phyloP scores from a whole-genome alignment of 2,888 invertebrate species.

The Harmothoe impar region DNA sequence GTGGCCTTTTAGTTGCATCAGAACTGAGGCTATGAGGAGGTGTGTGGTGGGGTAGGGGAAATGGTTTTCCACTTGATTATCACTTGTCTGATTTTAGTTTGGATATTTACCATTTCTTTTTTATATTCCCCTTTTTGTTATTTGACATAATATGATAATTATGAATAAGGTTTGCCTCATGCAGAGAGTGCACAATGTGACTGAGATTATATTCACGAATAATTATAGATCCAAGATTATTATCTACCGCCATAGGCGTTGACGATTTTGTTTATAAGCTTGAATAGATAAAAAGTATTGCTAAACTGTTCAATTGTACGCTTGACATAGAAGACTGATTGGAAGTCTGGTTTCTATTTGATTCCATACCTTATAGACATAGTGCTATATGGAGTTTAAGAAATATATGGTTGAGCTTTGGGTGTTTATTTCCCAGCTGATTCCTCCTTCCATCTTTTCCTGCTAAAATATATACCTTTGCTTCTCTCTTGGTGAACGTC shows the following conservation, averaged over 20 bases:
- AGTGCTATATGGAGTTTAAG: too few relatives aligned
- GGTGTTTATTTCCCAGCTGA: background rate
- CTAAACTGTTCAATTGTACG: background rate
- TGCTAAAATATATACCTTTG: background rate
- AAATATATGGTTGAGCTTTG: background rate
- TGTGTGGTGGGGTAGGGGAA: background rate
- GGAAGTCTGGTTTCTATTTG: too few relatives aligned
- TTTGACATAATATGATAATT: background rate
- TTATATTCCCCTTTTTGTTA: background rate
- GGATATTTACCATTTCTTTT: background rate
- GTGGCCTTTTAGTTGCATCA: background rate
- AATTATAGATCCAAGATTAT: background rate
- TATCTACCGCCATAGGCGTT: background rate
- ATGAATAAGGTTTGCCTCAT: background rate
- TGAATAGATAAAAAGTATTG: too few relatives aligned
- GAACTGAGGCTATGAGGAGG: background rate
- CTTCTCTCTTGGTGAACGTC: background rate
- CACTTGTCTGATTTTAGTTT: background rate
- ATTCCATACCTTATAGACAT: too few relatives aligned
- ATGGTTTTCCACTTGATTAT: slow-evolving; percentile 3
- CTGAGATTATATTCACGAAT: background rate
- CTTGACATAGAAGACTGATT: background rate
- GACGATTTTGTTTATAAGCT: too few relatives aligned
- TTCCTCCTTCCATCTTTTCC: background rate
- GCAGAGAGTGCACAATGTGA: background rate